Evolutionary conservation across 2,888 invertebrate species (phyloP), one percentile per base, ranked within the genome.

Genomic region (Scaptomyza polygonia): DNA sequence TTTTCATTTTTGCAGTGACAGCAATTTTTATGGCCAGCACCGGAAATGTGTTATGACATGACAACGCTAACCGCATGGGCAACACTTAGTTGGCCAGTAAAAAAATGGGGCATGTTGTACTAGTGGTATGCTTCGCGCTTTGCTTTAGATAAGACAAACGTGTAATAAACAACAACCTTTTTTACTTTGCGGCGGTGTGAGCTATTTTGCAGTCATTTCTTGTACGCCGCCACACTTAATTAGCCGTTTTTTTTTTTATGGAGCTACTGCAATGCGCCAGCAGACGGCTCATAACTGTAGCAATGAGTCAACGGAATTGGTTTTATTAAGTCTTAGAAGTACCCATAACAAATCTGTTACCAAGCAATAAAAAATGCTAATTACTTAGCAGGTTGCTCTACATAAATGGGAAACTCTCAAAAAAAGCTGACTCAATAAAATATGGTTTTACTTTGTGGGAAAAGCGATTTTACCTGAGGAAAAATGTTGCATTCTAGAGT

Each of bases 41-140:
- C 72, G 77, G 79, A 77, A 75, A 61, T 64, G 59, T 48, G 55
- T 55, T 66, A 55, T 54, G 49, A 16, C 45, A 56, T 58, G 42
- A 58, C 43, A 47, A 57, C 53, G 11, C 16, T 25, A 12, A n/a
- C 32, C 27, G 21, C 49, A 12, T 21, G 21, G 21, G 5, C 44
- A 9, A 2, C 6, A 44, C 16, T 2, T 8, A 12, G 11, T 30
- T 39, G 25, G 12, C 12, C 9, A 39, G 39, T 16, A 9, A 8
- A 5, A n/a, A 6, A n/a, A n/a, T n/a, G 4, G 42, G 21, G 43
- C 12, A 2, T 25, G 5, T 25, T 25, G 25, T 25, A 5, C n/a
- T n/a, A n/a, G n/a, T n/a, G n/a, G 25, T 5, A 25, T 25, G 25
- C 25, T 5, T 25, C 25, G 5, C 25, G 25, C 25, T 32, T 43